Evolutionary conservation across 2,113 vertebrate species (phyloP).

Genomic region (Rhynchomys soricoides): DNA sequence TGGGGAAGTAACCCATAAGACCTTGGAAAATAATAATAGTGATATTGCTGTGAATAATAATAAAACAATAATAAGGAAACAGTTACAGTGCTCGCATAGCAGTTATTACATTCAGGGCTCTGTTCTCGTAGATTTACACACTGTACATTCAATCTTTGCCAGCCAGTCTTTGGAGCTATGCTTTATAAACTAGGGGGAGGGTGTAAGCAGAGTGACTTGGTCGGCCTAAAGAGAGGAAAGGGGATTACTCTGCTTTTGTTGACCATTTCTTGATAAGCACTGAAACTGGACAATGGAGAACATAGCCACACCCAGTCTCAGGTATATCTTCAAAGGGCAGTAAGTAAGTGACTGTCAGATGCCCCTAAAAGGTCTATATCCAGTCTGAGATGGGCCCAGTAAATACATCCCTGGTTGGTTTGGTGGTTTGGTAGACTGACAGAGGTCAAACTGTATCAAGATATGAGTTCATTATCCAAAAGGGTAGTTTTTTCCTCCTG

Average conservation of each 20-base stretch:
- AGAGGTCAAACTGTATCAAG: constrained; percentile 2
- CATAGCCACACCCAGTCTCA: neutral
- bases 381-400: neutral
- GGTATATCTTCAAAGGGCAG: neutral
- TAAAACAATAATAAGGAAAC: neutral
- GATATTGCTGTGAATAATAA: neutral
- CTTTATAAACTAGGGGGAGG: neutral
- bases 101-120: neutral
- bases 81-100: neutral
- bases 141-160: neutral
- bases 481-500: neutral
- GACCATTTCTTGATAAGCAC: constrained; percentile 75
- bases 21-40: neutral
- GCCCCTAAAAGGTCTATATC: neutral
- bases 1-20: neutral
- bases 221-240: neutral
- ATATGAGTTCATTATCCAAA: neutral
- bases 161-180: neutral
- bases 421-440: neutral
- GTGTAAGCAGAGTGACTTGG: neutral
- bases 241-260: neutral
- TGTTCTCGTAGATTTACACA: neutral
- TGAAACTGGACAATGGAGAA: constrained; percentile 66
- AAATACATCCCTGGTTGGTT: neutral
- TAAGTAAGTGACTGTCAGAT: neutral